Conservation (phyloP, 2,113 vertebrate species). For the Alaudala cheleensis region DNA sequence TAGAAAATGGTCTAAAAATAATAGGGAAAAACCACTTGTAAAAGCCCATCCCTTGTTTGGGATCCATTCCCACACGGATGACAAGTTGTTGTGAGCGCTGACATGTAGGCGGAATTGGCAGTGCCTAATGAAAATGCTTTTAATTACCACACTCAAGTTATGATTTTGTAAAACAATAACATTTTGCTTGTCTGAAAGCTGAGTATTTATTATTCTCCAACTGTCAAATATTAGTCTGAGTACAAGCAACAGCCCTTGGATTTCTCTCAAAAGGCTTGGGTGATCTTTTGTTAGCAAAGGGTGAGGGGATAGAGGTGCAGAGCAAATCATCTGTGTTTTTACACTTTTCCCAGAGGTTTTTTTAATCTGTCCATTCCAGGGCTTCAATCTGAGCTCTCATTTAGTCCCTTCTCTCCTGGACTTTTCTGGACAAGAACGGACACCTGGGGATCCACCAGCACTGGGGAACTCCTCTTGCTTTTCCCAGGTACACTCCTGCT, state of each 20-base stretch:
- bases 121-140: constrained; percentile 36
- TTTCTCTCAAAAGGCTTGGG: background rate
- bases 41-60: background rate
- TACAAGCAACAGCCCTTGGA: background rate
- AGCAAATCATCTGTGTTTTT: background rate
- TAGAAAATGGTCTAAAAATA: background rate
- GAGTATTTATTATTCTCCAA: constrained; percentile 13
- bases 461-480: background rate
- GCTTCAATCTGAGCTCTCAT: background rate
- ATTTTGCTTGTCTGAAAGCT: constrained; percentile 51
- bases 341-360: background rate
- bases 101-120: constrained; percentile 43
- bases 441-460: background rate
- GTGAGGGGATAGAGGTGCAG: background rate
- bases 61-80: background rate
- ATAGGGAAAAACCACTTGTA: background rate
- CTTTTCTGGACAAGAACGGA: background rate
- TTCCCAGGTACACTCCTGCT: background rate
- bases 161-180: constrained; percentile 56
- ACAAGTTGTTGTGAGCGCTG: constrained; percentile 1
- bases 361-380: background rate
- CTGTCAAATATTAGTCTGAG: constrained; percentile 28
- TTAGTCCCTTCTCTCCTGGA: background rate
- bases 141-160: constrained; percentile 34
- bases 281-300: background rate